phyloP scores from a whole-genome alignment of 2,888 invertebrate species.

The Caprella mutica region DNA sequence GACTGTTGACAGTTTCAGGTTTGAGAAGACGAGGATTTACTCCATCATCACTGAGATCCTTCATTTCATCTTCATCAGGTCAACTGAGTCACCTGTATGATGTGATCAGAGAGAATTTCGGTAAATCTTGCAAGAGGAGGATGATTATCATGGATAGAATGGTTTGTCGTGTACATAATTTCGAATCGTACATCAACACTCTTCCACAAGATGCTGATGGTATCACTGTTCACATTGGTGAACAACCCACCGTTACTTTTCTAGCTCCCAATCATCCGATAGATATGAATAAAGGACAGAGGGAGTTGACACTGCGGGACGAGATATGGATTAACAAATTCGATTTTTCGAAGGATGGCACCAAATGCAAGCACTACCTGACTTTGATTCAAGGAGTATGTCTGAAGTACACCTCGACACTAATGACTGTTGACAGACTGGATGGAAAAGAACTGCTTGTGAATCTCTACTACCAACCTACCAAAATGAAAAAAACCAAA shows the following conservation, averaged over 20 bases:
- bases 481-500: slow-evolving; percentile 1
- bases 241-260: too few relatives aligned
- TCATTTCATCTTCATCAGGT: slow-evolving; percentile 2
- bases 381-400: neutral
- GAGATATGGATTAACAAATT: slow-evolving; percentile 18
- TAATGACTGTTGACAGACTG: neutral
- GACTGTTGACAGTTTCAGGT: slow-evolving; percentile 20
- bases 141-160: slow-evolving; percentile 17
- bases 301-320: neutral
- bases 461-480: neutral
- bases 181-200: too few relatives aligned
- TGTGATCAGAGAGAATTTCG: slow-evolving; percentile 10
- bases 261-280: slow-evolving; percentile 4
- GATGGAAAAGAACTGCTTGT: neutral
- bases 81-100: slow-evolving; percentile 11
- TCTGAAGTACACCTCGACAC: neutral
- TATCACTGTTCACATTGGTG: too few relatives aligned
- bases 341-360: slow-evolving; percentile 6
- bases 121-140: neutral
- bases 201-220: too few relatives aligned
- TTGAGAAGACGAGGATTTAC: slow-evolving; percentile 19
- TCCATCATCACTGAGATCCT: slow-evolving; percentile 6
- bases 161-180: slow-evolving; percentile 15
- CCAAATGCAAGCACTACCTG: slow-evolving; percentile 6
- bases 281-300: neutral